Evolutionary conservation across 2,797 vertebrate species (phyloP), one percentile per base, ranked within the genome.

Genomic region (Synaphobranchus kaupii): DNA sequence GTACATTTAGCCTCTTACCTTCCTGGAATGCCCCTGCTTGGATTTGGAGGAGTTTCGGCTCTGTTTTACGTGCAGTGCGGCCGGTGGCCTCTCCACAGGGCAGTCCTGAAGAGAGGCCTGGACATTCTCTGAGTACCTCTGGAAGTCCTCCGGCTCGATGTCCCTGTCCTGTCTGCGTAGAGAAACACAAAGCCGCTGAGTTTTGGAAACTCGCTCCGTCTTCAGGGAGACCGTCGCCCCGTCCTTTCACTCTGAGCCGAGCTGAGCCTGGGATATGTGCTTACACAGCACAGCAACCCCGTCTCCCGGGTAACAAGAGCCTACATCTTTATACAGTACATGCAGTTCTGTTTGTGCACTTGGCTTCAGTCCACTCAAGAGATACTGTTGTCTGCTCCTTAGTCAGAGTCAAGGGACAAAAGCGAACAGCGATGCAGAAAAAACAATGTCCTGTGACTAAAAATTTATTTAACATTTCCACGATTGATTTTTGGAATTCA

Each of bases 91-190:
- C 92, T 98, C 96, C 87, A 97, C 92, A 12, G 98, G 98, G 88
- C 98, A 99, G 89, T 98, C 98, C 90, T 98, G 97, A 58, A 99
- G 95, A 48, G 97, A 98, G 2, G 94, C 91, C 44, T 98, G 95
- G 85, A 98, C 94, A 85, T 97, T 98, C 88, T 98, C 97, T n/a
- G 95, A 87, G 88, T 99, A 99, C 84, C 92, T 97, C 92, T 99
- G 98, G 92, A 99, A 99, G 94, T 99, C 98, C 92, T 99, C 98
- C 0, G 98, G 96, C 90, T 99, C 98, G 89, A 99, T 97, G 90
- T 99, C 98, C 93, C 94, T 96, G 89, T 98, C 98, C 92, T 97
- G 90, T 92, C 98, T 99, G 84, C 28, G 89, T 91, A 90, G 88
- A 88, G 90, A 89, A 71, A 83, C 54, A 84, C 85, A 84, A 6